Percentiles rank a stretch among this genome's conserved stretches.
Conservation (phyloP, 2,797 vertebrate species). For the Ctenopoma multispine region DNA sequence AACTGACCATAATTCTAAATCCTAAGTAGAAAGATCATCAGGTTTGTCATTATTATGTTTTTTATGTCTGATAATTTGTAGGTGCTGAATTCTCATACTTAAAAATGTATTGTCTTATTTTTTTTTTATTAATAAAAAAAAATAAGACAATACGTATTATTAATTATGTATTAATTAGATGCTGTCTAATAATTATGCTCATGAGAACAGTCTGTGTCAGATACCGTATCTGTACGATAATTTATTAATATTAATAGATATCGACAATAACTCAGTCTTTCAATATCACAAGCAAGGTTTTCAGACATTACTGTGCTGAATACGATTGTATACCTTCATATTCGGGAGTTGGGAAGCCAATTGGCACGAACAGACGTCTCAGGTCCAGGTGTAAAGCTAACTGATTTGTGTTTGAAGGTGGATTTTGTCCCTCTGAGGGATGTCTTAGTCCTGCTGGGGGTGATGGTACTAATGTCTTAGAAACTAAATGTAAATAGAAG, state of each 20-base stretch:
- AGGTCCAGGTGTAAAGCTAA: neutral
- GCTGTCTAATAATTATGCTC: too few species aligned
- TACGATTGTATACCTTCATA: neutral
- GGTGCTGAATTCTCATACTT: too few species aligned
- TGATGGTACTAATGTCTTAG: constrained; percentile 62
- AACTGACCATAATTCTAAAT: neutral
- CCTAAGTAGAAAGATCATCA: neutral
- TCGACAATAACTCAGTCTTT: too few species aligned
- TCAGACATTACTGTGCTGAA: neutral
- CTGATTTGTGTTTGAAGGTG: constrained; percentile 35
- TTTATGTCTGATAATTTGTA: too few species aligned
- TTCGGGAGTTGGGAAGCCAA: constrained; percentile 7
- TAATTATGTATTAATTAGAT: too few species aligned
- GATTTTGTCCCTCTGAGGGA: constrained; percentile 52
- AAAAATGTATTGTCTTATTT: too few species aligned
- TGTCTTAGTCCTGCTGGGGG: constrained; percentile 40
- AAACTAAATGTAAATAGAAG: constrained; percentile 71
- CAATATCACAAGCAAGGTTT: neutral
- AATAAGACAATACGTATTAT: too few species aligned
- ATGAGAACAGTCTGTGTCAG: too few species aligned
- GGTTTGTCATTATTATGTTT: too few species aligned
- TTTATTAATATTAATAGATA: too few species aligned
- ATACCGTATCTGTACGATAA: too few species aligned
- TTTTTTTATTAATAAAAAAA: too few species aligned
- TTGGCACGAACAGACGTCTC: neutral